Evolutionary conservation across 2,888 invertebrate species (phyloP).

Genomic region (Lottia scabra): DNA sequence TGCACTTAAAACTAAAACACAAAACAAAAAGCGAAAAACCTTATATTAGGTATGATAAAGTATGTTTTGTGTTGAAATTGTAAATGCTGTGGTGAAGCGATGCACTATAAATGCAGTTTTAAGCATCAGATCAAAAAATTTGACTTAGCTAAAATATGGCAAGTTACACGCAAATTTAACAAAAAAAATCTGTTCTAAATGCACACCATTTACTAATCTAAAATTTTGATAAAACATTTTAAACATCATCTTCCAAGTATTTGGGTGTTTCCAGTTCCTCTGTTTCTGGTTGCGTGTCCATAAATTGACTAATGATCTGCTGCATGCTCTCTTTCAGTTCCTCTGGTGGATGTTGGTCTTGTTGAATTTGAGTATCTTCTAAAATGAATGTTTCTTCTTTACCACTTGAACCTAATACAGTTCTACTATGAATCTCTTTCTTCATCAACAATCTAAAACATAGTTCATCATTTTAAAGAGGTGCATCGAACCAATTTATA

Average conservation of each 20-base stretch:
- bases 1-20: no score
- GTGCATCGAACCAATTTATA: not conserved
- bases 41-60: no score
- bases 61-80: no score
- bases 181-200: not conserved
- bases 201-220: not conserved
- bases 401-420: conserved; percentile 58
- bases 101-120: no score
- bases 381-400: conserved; percentile 71
- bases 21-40: no score
- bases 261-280: conserved; percentile 33
- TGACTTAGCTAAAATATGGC: not conserved
- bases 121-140: no score
- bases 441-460: conserved; percentile 62
- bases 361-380: conserved; percentile 75
- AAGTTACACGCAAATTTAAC: not conserved
- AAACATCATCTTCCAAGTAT: conserved; percentile 43
- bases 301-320: conserved; percentile 66
- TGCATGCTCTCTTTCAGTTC: conserved; percentile 66
- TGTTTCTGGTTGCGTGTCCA: conserved; percentile 53
- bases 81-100: no score
- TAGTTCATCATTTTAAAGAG: not conserved
- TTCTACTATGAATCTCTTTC: conserved; percentile 66
- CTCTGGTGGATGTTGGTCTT: conserved; percentile 75
- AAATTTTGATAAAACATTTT: conserved; percentile 18